Conservation (phyloP, 2,888 invertebrate genomes). For the Thumatha senex region DNA sequence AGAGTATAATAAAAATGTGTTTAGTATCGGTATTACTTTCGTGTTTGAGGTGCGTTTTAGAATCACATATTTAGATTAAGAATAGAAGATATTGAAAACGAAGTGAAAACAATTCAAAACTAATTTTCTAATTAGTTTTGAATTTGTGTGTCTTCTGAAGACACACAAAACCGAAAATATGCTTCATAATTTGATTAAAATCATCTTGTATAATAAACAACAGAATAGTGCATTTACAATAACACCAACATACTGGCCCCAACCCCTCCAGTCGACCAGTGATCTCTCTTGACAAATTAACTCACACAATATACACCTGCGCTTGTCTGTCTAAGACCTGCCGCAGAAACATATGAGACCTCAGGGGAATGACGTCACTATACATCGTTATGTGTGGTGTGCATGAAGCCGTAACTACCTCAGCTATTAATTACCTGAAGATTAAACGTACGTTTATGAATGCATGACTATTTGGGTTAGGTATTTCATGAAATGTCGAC, state of each 20-base stretch:
- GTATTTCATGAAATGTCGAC: constrained; percentile 1
- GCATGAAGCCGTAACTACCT: constrained; percentile 11
- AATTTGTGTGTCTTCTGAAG: too few relatives aligned
- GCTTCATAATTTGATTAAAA: too few relatives aligned
- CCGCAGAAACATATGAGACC: constrained; percentile 48
- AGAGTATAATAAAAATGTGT: too few relatives aligned
- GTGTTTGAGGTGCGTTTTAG: too few relatives aligned
- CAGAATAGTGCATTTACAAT: neutral
- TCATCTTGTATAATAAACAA: too few relatives aligned
- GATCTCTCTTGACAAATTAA: constrained; percentile 64
- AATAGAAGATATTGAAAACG: too few relatives aligned
- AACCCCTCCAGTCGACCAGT: constrained; percentile 22
- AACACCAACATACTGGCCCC: neutral
- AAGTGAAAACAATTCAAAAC: too few relatives aligned
- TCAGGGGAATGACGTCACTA: constrained; percentile 32
- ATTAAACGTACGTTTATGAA: constrained; percentile 20
- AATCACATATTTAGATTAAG: too few relatives aligned
- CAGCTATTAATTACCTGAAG: constrained; percentile 43
- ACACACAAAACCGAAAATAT: too few relatives aligned
- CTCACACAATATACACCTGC: constrained; percentile 52
- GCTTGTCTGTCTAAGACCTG: constrained; percentile 37
- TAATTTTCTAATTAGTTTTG: too few relatives aligned
- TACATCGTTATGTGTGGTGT: constrained; percentile 29
- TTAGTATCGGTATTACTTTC: too few relatives aligned
- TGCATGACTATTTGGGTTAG: constrained; percentile 15